Conservation (phyloP, 30 jellyfish, hydroid and myxozoan genomes). For the Aurelia sp. region DNA sequence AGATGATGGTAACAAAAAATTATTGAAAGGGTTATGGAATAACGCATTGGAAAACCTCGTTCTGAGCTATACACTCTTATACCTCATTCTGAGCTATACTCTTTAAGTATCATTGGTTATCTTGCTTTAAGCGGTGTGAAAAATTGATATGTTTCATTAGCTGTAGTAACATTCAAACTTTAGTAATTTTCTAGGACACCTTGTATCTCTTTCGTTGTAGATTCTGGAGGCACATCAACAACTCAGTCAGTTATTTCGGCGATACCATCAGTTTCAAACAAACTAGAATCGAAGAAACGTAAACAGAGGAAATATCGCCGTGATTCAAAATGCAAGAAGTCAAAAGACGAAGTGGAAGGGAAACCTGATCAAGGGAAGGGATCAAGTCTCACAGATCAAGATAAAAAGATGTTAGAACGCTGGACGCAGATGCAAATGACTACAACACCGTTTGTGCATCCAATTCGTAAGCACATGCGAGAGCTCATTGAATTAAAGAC, state of each 20-base stretch:
- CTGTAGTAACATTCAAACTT: too few species aligned
- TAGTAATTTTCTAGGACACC: too few species aligned
- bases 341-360: conserved; percentile 22
- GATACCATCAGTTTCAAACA: conserved; percentile 18
- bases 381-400: conserved; percentile 69
- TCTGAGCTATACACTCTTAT: too few species aligned
- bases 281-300: conserved; percentile 66
- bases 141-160: too few species aligned
- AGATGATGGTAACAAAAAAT: too few species aligned
- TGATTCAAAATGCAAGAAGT: conserved; percentile 50
- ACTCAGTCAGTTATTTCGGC: conserved; percentile 58
- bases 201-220: not conserved
- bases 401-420: conserved; percentile 77
- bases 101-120: too few species aligned
- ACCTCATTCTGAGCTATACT: too few species aligned
- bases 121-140: too few species aligned
- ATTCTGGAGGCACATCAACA: conserved; percentile 27
- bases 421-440: conserved; percentile 96
- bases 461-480: conserved; percentile 94
- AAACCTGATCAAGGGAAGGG: conserved; percentile 29
- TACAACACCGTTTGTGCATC: conserved; percentile 90
- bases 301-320: conserved; percentile 44
- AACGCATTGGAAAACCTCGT: too few species aligned
- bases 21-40: too few species aligned
- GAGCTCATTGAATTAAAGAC: conserved; percentile 70